Evolutionary conservation across 2,888 invertebrate genomes (phyloP).

Genomic region (Eremobia ochroleuca): DNA sequence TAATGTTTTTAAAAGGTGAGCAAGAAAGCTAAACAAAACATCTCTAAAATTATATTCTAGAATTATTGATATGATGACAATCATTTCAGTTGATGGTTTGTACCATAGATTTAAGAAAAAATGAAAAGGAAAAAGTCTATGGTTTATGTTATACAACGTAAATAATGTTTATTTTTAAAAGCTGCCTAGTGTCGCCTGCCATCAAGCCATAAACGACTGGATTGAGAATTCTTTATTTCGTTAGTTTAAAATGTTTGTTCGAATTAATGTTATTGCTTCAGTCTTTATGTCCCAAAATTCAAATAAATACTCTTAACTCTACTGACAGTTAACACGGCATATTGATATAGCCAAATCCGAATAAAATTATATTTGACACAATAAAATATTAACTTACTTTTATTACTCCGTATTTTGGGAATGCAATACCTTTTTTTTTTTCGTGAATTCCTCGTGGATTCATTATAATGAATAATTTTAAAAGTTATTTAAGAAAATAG

Average conservation of each 20-base stretch:
- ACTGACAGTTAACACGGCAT: constrained; percentile 41
- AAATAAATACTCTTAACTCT: constrained; percentile 32
- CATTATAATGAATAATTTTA: no score
- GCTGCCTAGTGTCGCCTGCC: constrained; percentile 32
- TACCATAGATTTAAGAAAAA: no score
- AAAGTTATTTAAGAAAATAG: no score
- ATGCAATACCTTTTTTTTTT: not conserved
- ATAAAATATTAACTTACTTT: constrained; percentile 10
- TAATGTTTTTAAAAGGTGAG: not conserved
- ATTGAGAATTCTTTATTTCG: constrained; percentile 25
- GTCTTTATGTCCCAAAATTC: constrained; percentile 9
- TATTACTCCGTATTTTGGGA: not conserved
- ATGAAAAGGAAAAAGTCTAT: no score
- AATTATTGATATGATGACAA: not conserved
- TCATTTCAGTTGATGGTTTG: not conserved
- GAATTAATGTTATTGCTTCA: constrained; percentile 49
- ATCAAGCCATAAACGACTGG: constrained; percentile 16
- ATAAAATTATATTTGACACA: constrained; percentile 12
- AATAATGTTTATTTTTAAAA: not conserved
- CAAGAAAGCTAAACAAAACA: not conserved
- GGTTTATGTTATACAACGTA: not conserved
- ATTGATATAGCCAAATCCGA: not conserved
- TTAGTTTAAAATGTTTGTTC: constrained; percentile 22
- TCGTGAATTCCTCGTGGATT: not conserved
- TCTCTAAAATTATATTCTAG: not conserved